A percentile compares a stretch with the other conserved stretches of the same genome.
These are phyloP conservation scores for Enteromius viviparus DNA, from an alignment of 2,797 vertebrate genomes.

Conservation along the genomic window DNA sequence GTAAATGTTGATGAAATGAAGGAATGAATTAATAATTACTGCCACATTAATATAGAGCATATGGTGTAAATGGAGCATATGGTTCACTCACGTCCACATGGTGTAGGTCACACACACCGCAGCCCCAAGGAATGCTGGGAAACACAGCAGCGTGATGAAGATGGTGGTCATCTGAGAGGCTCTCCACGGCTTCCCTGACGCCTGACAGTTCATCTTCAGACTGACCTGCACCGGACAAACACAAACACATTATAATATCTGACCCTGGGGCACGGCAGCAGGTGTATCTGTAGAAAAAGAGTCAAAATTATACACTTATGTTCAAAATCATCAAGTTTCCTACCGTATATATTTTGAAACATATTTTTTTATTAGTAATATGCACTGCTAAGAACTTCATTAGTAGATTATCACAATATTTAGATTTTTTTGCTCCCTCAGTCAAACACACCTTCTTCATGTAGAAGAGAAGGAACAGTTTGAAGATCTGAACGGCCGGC, in stretches of 20 bases:
- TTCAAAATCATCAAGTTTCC: no score
- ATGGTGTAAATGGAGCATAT: not conserved
- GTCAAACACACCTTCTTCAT: constrained; percentile 86
- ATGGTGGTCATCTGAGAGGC: constrained; percentile 90
- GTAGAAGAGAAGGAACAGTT: constrained; percentile 89
- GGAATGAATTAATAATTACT: no score
- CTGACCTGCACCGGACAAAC: constrained; percentile 77
- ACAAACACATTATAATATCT: not conserved
- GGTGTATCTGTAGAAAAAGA: no score
- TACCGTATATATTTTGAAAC: no score
- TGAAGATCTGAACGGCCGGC: constrained; percentile 85
- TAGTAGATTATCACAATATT: no score
- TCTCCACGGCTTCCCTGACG: constrained; percentile 87
- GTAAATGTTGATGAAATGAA: no score
- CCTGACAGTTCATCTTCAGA: constrained; percentile 92
- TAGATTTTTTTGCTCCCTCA: no score
- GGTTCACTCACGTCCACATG: constrained; percentile 88
- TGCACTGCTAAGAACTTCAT: no score
- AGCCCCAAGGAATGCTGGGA: constrained; percentile 88
- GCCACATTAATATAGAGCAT: constrained; percentile 39
- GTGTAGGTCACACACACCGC: constrained; percentile 87
- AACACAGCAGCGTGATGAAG: constrained; percentile 92
- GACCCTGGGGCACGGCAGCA: no score
- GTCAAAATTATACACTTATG: no score
- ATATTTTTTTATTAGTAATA: no score